Percentiles rank a stretch among this genome's conserved stretches.
Conservation (phyloP, 2,797 vertebrate species). For the Cuniculus paca region DNA sequence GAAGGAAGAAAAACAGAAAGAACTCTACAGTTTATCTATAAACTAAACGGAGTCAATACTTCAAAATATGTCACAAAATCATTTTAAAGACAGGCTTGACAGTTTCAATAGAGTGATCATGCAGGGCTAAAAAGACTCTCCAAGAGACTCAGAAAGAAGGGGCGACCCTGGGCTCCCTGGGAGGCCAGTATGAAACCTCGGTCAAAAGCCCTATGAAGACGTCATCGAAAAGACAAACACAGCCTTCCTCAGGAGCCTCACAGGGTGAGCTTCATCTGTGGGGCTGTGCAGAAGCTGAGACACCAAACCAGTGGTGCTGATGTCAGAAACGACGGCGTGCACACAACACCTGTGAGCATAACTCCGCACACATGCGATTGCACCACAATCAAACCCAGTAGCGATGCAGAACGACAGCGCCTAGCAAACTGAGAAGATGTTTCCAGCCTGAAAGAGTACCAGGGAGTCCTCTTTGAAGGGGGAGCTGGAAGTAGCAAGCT, state of each 20-base stretch:
- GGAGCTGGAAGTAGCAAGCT: neutral
- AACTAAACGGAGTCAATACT: neutral
- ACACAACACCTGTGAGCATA: neutral
- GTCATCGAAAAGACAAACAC: neutral
- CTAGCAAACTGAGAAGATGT: neutral
- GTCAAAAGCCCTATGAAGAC: neutral
- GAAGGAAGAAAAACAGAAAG: neutral
- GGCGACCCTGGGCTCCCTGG: too few relatives aligned
- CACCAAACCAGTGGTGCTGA: neutral
- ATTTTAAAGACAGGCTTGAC: neutral
- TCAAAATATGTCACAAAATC: conserved; percentile 16
- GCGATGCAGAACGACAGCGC: neutral
- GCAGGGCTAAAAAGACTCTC: neutral
- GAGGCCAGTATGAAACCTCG: neutral
- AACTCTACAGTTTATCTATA: neutral
- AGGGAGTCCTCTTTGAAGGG: neutral
- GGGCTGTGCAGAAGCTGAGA: neutral
- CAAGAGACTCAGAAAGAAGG: neutral
- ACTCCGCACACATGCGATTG: neutral
- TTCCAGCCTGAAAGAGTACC: neutral
- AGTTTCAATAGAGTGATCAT: neutral
- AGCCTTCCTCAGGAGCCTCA: neutral
- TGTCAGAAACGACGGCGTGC: neutral
- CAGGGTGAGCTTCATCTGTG: neutral
- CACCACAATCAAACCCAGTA: neutral